phyloP scores from a whole-genome alignment of 2,797 vertebrate genomes.

The Petrocephalus sullivani region DNA sequence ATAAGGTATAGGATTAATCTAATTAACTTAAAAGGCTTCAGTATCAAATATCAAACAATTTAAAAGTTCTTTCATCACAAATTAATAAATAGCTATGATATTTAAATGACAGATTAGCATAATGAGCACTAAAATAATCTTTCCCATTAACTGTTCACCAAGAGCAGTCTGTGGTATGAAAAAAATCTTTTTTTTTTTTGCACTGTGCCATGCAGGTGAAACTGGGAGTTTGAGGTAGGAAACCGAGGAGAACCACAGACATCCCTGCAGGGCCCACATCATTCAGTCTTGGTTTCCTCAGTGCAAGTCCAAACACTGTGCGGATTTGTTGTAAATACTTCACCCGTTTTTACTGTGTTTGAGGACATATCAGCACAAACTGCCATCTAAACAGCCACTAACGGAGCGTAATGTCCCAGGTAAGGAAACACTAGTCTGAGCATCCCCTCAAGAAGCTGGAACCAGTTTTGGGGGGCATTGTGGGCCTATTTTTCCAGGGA shows the following conservation, averaged over 20 bases:
- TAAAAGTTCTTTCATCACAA: not conserved
- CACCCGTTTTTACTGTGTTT: not conserved
- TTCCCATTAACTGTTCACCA: not conserved
- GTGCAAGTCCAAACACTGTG: not conserved
- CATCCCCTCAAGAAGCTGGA: not conserved
- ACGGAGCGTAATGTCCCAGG: not conserved
- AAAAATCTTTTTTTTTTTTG: not conserved
- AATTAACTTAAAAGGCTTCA: not conserved
- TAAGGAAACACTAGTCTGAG: not conserved
- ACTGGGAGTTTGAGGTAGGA: not conserved
- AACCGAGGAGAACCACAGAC: not conserved
- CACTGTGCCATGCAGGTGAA: not conserved
- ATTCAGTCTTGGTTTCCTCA: not conserved
- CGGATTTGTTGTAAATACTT: not conserved
- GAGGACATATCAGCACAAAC: not conserved
- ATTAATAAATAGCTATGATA: not conserved
- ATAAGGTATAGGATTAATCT: not conserved
- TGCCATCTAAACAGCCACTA: not conserved
- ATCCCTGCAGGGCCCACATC: not conserved
- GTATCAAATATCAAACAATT: constrained; percentile 4
- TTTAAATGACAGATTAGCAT: not conserved
- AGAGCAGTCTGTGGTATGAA: not conserved
- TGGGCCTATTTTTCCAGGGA: not conserved
- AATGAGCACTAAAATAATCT: not conserved
- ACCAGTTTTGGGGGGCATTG: not conserved